Evolutionary conservation across 2,113 vertebrate species (phyloP).

Genomic region (Ariopsis seemanni): DNA sequence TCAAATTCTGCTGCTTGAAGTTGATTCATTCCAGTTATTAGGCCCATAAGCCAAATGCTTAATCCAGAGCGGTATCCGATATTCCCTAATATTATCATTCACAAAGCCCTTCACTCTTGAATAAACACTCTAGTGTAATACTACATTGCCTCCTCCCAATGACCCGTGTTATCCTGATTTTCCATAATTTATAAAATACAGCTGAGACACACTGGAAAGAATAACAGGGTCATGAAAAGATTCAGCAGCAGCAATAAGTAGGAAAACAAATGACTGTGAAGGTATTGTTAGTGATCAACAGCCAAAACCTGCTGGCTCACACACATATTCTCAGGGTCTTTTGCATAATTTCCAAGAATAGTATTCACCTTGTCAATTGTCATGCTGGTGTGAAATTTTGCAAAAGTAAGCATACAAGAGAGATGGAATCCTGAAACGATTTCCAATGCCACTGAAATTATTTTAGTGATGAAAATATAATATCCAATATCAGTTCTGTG

Average conservation of each 20-base stretch:
- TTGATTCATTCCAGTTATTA: slow-evolving; percentile 38
- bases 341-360: slow-evolving; percentile 58
- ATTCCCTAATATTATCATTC: slow-evolving; percentile 47
- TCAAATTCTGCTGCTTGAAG: slow-evolving; percentile 21
- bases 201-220: slow-evolving; percentile 58
- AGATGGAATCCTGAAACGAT: slow-evolving; percentile 32
- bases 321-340: slow-evolving; percentile 55
- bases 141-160: slow-evolving; percentile 58
- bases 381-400: slow-evolving; percentile 48
- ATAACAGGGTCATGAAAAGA: slow-evolving; percentile 52
- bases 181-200: slow-evolving; percentile 50
- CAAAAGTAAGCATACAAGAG: slow-evolving; percentile 15
- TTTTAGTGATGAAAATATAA: background rate
- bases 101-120: slow-evolving; percentile 58
- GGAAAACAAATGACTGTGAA: slow-evolving; percentile 61
- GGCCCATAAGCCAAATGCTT: slow-evolving; percentile 38
- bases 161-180: slow-evolving; percentile 61
- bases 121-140: slow-evolving; percentile 55
- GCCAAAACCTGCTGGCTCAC: slow-evolving; percentile 54
- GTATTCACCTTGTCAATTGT: slow-evolving; percentile 55
- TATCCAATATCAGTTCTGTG: slow-evolving; percentile 13
- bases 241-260: slow-evolving; percentile 53
- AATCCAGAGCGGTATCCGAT: slow-evolving; percentile 30
- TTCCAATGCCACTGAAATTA: slow-evolving; percentile 25
- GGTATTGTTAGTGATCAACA: slow-evolving; percentile 62